Percentiles rank a stretch among this genome's conserved stretches.
Conservation (phyloP, 2,888 invertebrate genomes). For the Sarcophaga variegata region DNA sequence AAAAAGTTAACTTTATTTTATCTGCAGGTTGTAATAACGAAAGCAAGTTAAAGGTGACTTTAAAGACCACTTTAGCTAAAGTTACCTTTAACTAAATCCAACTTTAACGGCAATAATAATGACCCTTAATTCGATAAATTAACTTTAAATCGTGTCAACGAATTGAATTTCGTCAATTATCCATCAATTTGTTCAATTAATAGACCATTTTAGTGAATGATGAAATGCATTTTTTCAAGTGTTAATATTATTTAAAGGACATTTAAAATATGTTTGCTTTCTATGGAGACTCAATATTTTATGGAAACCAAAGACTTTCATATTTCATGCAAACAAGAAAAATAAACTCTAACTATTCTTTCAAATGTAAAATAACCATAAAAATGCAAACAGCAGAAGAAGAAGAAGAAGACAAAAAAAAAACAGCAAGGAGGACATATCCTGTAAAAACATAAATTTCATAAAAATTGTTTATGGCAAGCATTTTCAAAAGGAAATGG, state of each 20-base stretch:
- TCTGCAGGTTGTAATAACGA: no score
- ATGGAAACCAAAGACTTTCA: conserved; percentile 33
- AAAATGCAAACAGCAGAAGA: conserved; percentile 51
- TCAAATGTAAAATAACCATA: conserved; percentile 49
- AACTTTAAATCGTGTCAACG: no score
- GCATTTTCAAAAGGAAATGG: conserved; percentile 36
- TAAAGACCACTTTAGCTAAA: no score
- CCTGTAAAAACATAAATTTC: conserved; percentile 56
- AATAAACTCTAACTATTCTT: neutral
- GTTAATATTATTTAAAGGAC: conserved; percentile 23
- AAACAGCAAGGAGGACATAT: conserved; percentile 26
- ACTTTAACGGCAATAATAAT: no score
- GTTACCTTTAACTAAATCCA: no score
- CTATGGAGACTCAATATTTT: conserved; percentile 37
- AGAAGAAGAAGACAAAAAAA: neutral
- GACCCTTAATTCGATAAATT: no score
- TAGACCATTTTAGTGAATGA: no score
- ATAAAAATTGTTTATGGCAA: conserved; percentile 56
- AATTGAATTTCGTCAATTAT: no score
- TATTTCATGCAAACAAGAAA: neutral
- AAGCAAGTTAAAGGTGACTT: no score
- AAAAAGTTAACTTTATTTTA: no score
- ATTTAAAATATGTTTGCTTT: conserved; percentile 40
- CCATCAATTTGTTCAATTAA: no score
- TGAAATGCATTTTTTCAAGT: conserved; percentile 33